Percentiles rank a stretch among this genome's conserved stretches.
Conservation (phyloP, 2,888 invertebrate species). For the Abrostola triplasia region DNA sequence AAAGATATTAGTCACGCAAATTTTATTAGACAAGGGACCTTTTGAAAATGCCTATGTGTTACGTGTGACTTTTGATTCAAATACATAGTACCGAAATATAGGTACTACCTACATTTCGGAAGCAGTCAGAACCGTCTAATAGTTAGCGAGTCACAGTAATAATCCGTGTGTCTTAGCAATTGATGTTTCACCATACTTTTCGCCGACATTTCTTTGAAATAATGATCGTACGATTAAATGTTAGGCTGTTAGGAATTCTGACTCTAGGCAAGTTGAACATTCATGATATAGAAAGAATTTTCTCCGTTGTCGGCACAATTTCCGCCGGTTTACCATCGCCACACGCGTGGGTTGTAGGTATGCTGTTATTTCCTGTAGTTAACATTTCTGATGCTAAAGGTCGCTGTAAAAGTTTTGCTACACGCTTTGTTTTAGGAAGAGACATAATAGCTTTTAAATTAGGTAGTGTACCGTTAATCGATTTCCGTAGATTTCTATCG, state of each 20-base stretch:
- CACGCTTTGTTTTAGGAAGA: constrained; percentile 3
- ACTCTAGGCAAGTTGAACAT: background rate
- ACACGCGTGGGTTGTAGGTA: constrained; percentile 12
- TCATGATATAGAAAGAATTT: background rate
- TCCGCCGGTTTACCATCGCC: constrained; percentile 11
- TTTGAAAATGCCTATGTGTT: too few species aligned
- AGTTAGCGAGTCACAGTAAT: background rate
- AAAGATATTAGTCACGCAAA: too few species aligned
- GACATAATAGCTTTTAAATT: background rate
- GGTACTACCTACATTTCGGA: background rate
- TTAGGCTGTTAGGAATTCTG: background rate
- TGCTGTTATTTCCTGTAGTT: constrained; percentile 6
- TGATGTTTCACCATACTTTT: constrained; percentile 1
- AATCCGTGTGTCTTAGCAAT: background rate
- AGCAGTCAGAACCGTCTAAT: background rate
- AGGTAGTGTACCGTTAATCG: too few species aligned
- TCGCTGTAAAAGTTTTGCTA: constrained; percentile 10
- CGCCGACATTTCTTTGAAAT: background rate
- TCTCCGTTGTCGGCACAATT: background rate
- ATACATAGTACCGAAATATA: too few species aligned
- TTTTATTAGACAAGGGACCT: too few species aligned
- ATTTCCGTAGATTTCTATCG: too few species aligned
- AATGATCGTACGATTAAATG: background rate
- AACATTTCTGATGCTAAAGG: constrained; percentile 26
- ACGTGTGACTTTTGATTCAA: too few species aligned